Evolutionary conservation across 2,888 invertebrate genomes (phyloP), one percentile per base, ranked within the genome.

Genomic region (Eretmocerus hayati): DNA sequence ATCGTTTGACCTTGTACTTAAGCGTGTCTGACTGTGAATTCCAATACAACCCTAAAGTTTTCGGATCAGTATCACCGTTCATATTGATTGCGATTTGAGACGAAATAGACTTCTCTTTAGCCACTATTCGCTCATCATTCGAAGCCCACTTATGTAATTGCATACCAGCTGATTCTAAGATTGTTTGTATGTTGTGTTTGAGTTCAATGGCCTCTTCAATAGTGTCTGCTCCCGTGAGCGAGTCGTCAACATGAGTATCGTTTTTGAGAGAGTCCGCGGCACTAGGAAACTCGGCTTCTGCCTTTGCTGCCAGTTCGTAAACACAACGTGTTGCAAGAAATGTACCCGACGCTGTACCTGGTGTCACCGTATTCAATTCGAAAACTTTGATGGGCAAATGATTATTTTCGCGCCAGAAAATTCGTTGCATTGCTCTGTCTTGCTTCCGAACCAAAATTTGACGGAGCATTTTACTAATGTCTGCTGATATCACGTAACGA

Each of bases 191-290:
- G 13, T 37, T 13, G 9, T 20, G n/a, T 5, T 13, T 11, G 21
- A 20, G 20, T 37, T 19, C 11, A 18, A 63, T 22, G 4, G 38
- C 38, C 30, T 57, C 22, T 58, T 53, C 44, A 8, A 54, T n/a
- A 2, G 51, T 39, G 19, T 57, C 48, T 1, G 46, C 53, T n/a
- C 58, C 60, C 1, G 57, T 48, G 3, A 56, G 26, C 15, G 56
- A 37, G 43, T 59, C 56, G 38, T 58, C 58, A 11, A 60, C 56
- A 21, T 58, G 59, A 4, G 56, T 15, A 31, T 60, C 55, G 11
- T 45, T 46, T 19, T 30, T 43, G 4, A 52, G 22, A 19, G 47
- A 35, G 16, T 26, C 19, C 4, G 44, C 31, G 4, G 54, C 58
- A 2, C 36, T 39, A 2, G 51, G 49, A 39, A 46, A 51, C 1